phyloP scores from a whole-genome alignment of 1,140 invertebrate genomes.

The Hypsibius dujardini region DNA sequence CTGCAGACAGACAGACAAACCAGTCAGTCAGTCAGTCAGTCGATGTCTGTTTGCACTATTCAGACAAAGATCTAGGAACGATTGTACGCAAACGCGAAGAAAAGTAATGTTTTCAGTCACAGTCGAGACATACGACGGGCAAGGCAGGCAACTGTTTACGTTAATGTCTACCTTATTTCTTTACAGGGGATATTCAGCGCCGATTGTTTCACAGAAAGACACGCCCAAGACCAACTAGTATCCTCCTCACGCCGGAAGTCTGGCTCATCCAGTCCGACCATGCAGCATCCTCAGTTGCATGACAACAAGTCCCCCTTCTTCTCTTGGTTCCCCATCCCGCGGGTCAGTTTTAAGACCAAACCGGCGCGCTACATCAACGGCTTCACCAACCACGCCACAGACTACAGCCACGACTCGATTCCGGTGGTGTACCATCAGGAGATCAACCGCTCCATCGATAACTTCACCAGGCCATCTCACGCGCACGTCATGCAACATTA shows the following conservation, averaged over 20 bases:
- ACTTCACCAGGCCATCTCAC: neutral
- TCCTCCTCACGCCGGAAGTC: neutral
- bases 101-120: neutral
- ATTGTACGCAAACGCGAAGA: neutral
- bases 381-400: conserved; percentile 7
- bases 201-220: neutral
- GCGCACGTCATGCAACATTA: conserved; percentile 1
- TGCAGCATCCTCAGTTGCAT: neutral
- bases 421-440: neutral
- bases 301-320: conserved; percentile 3
- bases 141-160: neutral
- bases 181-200: neutral
- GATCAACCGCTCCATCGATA: neutral
- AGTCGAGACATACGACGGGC: neutral
- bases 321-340: conserved; percentile 11
- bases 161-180: neutral
- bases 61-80: too few species aligned
- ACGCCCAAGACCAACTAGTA: neutral
- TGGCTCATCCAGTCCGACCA: neutral
- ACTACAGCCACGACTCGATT: neutral
- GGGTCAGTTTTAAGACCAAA: neutral
- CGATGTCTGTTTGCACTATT: too few species aligned
- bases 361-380: neutral
- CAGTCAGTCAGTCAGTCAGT: too few species aligned
- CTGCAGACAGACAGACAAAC: too few species aligned